Base-by-base conservation (phyloP, 2,888 invertebrate genomes). In the Bellardia pandia region DNA sequence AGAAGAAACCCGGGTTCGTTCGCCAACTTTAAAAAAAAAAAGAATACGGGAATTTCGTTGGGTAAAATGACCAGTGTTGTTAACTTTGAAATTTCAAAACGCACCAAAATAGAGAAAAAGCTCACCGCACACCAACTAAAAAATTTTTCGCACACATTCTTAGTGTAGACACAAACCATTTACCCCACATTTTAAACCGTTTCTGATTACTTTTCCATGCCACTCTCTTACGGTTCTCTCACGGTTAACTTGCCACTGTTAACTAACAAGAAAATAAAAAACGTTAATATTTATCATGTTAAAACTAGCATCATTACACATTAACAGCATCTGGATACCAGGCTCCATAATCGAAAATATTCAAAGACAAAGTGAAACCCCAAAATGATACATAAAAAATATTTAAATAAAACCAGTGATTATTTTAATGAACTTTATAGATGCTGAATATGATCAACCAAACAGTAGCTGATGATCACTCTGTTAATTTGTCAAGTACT, bases 401-500 rank as follows among this genome's bases (percentile, higher is more conserved):
- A 53, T 33, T 11, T 14, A 16, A 56, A 56, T 3, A 23, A 23
- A 9, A 9, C 5, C 16, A 56, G 23, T 1, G 9, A 58, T 37
- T 8, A 13, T 58, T 58, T 45, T 30, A 56, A 14, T 2, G 9
- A 58, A 23, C 11, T 33, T 58, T 68, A 23, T 23, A 56, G 45
- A 45, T 23, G 72, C 64, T 80, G 80, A 68, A 81, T 66, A 81
- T 68, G 53, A 56, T 23, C 33, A 40, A 60, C 14, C 60, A 40
- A 23, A 14, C 23, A 56, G 37, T 71, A 56, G 66, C 74, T 69
- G 23, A 71, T 42, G 82, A 74, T 82, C 78, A 76, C 40, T 37
- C 1, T 75, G 74, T 85, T 76, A 60, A 53, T 30, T 72, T 40
- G 16, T 77, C 68, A 84, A 84, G 84, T 86, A 84, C 78, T 85